Percentiles rank a stretch among this genome's conserved stretches.
Conservation (phyloP, 2,797 vertebrate species). For the Melanotaenia nigrans region DNA sequence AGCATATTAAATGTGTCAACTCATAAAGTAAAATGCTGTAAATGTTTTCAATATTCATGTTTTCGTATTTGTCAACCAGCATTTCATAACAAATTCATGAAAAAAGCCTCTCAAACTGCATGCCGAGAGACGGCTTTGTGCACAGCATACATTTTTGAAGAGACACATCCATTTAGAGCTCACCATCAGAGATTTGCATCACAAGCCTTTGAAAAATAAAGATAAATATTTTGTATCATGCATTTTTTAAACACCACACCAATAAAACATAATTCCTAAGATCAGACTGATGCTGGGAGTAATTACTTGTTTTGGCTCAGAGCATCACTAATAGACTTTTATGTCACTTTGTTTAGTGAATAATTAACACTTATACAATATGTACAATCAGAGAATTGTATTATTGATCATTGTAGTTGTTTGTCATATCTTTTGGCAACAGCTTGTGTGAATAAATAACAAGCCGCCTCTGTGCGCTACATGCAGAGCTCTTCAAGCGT, state of each 20-base stretch:
- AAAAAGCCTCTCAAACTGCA: constrained; percentile 79
- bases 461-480: constrained; percentile 9
- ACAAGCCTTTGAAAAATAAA: constrained; percentile 68
- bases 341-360: constrained; percentile 82
- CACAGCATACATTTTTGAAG: constrained; percentile 83
- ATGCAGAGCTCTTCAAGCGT: not conserved
- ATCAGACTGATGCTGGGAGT: constrained; percentile 56
- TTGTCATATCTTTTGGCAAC: constrained; percentile 57
- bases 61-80: constrained; percentile 87
- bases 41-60: constrained; percentile 86
- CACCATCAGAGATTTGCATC: constrained; percentile 82
- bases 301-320: constrained; percentile 63
- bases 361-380: constrained; percentile 81
- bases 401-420: constrained; percentile 79
- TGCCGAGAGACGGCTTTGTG: constrained; percentile 77
- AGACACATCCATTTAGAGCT: constrained; percentile 82
- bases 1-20: constrained; percentile 86
- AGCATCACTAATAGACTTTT: constrained; percentile 84
- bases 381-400: constrained; percentile 73
- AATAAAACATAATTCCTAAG: constrained; percentile 72
- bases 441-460: constrained; percentile 69
- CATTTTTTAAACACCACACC: constrained; percentile 78
- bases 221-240: constrained; percentile 86
- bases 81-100: constrained; percentile 86
- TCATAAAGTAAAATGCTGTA: constrained; percentile 82